Percentiles rank a stretch among this genome's conserved stretches.
These are phyloP conservation scores for cattle (Bos taurus) DNA, from an alignment of 2,113 vertebrate species.

Conservation along the genomic window ARS-UCD2.0 NC_037329.1:133174501-133175000, in stretches of 20 bases:
- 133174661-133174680: neutral
- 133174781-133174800: neutral
- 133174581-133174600: neutral
- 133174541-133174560: neutral
- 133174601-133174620: neutral
- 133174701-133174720: neutral
- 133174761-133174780: neutral
- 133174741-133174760: neutral
- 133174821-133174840: neutral
- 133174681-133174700: neutral
- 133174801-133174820: neutral
- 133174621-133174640: neutral
- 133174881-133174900: neutral
- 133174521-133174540: neutral
- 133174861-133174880: neutral
- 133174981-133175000: neutral
- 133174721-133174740: no score
- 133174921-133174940: neutral
- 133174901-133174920: neutral
- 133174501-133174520: neutral
- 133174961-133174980: neutral
- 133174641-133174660: neutral
- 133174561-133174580: neutral
- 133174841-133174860: neutral
- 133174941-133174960: neutral